Base-by-base conservation (phyloP, 2,797 vertebrate genomes). In the Sarcophilus harrisii region DNA sequence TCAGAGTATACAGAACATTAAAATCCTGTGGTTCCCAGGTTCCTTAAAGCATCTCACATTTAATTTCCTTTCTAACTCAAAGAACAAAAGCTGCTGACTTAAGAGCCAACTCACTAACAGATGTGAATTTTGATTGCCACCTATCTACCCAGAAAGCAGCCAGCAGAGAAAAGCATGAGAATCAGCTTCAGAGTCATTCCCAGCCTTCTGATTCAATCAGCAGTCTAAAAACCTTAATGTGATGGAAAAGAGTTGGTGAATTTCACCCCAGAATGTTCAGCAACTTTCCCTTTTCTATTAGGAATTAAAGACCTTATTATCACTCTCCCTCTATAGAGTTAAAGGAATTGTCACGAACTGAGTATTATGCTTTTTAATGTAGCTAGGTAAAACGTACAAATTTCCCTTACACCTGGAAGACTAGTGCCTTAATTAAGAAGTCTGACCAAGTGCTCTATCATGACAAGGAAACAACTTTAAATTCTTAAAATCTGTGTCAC, bases 31-130 rank as follows among this genome's bases (percentile, higher is more conserved):
- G 94, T 93, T 94, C 92, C 57, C 52, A 93, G 13, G 21, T 93
- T 94, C 94, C 59, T 28, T 66, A 93, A 94, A 10, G 90, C 28
- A 95, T 55, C 92, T 73, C 66, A 94, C 62, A 57, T 94, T 93
- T 96, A 89, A 97, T 94, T 94, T 97, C 92, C 96, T 98, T 97
- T 96, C 95, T 91, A 96, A 93, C 93, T 96, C 95, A 87, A 62
- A 97, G 94, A 97, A 97, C 54, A 95, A 97, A 94, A 93, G 60
- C 57, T 93, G 24, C 45, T 97, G 97, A 96, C 96, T 94, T 94
- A 32, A n/a, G 1, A 90, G 91, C 95, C 96, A 98, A 58, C 55
- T 96, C 55, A 93, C 90, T 96, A 55, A 58, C 97, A 95, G 96
- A 95, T 97, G 96, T 93, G 45, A 18, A 87, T 92, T 59, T 94